Evolutionary conservation across 2,888 invertebrate genomes (phyloP).

Genomic region (Magallana nippona): DNA sequence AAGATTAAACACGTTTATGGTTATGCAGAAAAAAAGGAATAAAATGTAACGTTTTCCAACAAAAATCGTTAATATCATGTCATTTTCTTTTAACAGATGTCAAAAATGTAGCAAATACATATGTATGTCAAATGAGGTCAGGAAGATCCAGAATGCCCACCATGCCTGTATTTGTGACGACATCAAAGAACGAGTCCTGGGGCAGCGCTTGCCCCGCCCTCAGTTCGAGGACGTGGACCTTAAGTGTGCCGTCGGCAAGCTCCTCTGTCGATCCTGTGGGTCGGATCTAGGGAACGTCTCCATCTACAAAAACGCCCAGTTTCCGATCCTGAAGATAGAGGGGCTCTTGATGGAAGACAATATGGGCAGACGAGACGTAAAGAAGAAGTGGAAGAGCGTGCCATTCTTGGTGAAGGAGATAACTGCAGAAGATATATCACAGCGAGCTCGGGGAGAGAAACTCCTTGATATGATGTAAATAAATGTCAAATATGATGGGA

Average conservation of each 20-base stretch:
- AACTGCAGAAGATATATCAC: constrained; percentile 51
- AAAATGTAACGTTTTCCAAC: no score
- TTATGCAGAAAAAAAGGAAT: no score
- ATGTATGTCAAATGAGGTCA: constrained; percentile 69
- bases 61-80: no score
- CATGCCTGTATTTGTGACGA: constrained; percentile 67
- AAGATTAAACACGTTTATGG: no score
- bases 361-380: constrained; percentile 56
- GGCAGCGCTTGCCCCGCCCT: constrained; percentile 46
- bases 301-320: constrained; percentile 58
- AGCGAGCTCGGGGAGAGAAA: constrained; percentile 26
- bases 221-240: constrained; percentile 51
- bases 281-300: constrained; percentile 63
- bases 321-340: constrained; percentile 64
- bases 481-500: no score
- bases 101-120: constrained; percentile 68
- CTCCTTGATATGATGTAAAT: constrained; percentile 24
- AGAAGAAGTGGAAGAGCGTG: constrained; percentile 65
- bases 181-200: constrained; percentile 54
- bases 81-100: constrained; percentile 61
- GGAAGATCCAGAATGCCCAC: constrained; percentile 66
- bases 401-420: constrained; percentile 58
- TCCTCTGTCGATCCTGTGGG: constrained; percentile 65
- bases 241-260: constrained; percentile 56
- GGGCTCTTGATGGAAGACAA: constrained; percentile 63